A percentile compares a stretch with the other conserved stretches of the same genome.
Evolutionary conservation across 2,888 invertebrate species (phyloP).

Genomic region (Crematogaster levior): DNA sequence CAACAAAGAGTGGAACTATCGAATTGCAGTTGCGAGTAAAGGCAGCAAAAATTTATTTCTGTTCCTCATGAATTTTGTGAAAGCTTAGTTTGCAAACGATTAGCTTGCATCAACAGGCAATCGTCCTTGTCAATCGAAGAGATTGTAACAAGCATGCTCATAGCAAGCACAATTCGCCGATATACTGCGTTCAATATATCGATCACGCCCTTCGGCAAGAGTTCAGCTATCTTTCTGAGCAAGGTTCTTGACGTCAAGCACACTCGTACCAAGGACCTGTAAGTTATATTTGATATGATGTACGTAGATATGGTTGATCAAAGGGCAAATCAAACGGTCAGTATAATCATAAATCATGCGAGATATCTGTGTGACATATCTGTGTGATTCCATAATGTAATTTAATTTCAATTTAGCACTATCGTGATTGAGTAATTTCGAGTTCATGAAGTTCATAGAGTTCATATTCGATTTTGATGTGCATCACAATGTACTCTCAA

Average conservation of each 20-base stretch:
- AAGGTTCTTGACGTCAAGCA: constrained; percentile 58
- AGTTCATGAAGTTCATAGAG: background rate
- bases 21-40: background rate
- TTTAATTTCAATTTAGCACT: background rate
- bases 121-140: constrained; percentile 50
- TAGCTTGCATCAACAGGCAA: constrained; percentile 55
- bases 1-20: background rate
- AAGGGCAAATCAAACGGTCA: constrained; percentile 30
- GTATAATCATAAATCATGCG: constrained; percentile 41
- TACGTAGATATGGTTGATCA: constrained; percentile 33
- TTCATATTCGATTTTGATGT: background rate
- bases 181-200: constrained; percentile 64
- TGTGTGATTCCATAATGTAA: background rate
- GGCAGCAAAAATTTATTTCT: background rate
- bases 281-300: constrained; percentile 50
- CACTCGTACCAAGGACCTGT: constrained; percentile 56
- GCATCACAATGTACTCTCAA: background rate
- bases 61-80: background rate
- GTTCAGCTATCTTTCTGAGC: constrained; percentile 55
- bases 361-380: background rate
- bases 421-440: constrained; percentile 12
- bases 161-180: constrained; percentile 64
- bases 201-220: constrained; percentile 57
- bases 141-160: constrained; percentile 55
- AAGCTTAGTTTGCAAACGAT: constrained; percentile 41